Conservation (phyloP, 1,140 invertebrate species). For the Agrypnia vestita region DNA sequence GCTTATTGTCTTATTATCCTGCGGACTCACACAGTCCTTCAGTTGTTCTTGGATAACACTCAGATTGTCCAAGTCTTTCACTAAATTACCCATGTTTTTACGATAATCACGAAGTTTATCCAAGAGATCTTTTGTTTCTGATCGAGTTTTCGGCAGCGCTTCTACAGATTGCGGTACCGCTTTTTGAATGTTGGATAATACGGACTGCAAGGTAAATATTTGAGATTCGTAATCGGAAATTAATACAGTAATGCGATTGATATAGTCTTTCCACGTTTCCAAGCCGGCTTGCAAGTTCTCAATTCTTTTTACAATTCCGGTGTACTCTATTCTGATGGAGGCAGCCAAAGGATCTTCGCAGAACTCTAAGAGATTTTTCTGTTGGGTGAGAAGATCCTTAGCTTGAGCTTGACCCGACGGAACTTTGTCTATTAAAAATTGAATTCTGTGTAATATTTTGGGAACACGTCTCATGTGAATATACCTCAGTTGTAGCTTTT, state of each 20-base stretch:
- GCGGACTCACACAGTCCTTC: conserved; percentile 87
- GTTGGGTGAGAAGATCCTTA: conserved; percentile 77
- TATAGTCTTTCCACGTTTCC: conserved; percentile 86
- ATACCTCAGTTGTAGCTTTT: conserved; percentile 84
- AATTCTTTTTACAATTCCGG: conserved; percentile 82
- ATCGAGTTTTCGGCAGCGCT: conserved; percentile 66
- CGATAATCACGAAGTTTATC: conserved; percentile 76
- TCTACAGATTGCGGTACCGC: conserved; percentile 71
- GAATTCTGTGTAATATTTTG: conserved; percentile 80
- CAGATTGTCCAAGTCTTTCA: conserved; percentile 78
- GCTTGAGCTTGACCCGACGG: conserved; percentile 79
- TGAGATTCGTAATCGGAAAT: conserved; percentile 76
- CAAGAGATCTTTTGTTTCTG: conserved; percentile 72
- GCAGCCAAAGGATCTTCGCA: conserved; percentile 84
- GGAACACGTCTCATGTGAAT: conserved; percentile 84
- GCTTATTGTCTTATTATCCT: conserved; percentile 88
- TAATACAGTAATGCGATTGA: conserved; percentile 77
- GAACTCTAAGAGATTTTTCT: conserved; percentile 80
- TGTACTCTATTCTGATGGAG: conserved; percentile 86
- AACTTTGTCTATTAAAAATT: conserved; percentile 79
- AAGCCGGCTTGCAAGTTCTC: conserved; percentile 85
- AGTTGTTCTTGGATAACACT: conserved; percentile 86
- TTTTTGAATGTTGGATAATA: conserved; percentile 76
- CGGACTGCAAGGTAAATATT: conserved; percentile 72
- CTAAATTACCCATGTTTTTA: conserved; percentile 74